A percentile compares a stretch with the other conserved stretches of the same genome.
These are phyloP conservation scores for Sturnus vulgaris DNA, from an alignment of 2,113 vertebrate genomes.

Conservation along the genomic window DNA sequence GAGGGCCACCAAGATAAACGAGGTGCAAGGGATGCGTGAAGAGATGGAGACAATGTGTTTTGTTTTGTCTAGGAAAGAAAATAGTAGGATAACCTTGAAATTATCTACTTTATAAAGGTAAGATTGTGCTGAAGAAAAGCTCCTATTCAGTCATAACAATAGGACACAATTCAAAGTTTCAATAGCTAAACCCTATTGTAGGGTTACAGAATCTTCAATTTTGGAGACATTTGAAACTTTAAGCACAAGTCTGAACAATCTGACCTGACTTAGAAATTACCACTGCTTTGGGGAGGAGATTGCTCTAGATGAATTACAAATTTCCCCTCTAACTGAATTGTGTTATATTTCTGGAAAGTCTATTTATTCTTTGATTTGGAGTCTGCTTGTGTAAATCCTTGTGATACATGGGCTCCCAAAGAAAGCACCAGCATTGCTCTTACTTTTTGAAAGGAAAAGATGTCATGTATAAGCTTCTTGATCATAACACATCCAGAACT, in stretches of 20 bases:
- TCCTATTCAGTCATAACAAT: not conserved
- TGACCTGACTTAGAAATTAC: not conserved
- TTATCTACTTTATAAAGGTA: not conserved
- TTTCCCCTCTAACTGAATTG: not conserved
- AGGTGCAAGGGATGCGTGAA: not conserved
- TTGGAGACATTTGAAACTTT: not conserved
- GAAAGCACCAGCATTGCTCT: not conserved
- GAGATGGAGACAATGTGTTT: rapidly evolving
- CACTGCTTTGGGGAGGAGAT: not conserved
- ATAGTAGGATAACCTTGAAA: not conserved
- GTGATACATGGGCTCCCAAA: not conserved
- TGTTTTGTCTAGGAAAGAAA: not conserved
- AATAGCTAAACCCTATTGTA: not conserved
- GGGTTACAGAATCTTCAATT: not conserved
- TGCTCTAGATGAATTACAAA: not conserved
- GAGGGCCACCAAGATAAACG: not conserved
- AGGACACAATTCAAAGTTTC: not conserved
- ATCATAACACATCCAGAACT: not conserved
- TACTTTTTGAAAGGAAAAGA: not conserved
- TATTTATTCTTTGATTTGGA: not conserved
- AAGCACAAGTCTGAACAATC: not conserved
- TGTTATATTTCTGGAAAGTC: not conserved
- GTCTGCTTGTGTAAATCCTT: not conserved
- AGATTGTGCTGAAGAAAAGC: not conserved
- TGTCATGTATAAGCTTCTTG: not conserved